These are phyloP conservation scores for Lepus americanus DNA, from an alignment of 2,113 vertebrate genomes.

Conservation along the genomic window DNA sequence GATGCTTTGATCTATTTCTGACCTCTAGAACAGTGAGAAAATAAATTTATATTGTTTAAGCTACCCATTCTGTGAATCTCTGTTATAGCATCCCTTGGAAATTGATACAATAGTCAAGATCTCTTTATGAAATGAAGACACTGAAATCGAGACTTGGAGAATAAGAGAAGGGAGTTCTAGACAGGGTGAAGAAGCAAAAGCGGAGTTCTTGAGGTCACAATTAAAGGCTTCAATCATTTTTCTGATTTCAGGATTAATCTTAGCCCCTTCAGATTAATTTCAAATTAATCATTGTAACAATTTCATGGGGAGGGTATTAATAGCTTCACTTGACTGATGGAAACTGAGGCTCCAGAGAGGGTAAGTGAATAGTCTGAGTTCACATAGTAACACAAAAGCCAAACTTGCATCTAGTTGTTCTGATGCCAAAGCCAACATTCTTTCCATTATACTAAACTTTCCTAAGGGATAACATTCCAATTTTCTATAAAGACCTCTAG, in stretches of 20 bases:
- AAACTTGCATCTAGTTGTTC: slow-evolving; percentile 18
- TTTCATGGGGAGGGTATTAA: not conserved
- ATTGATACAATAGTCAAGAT: not conserved
- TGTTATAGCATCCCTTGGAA: not conserved
- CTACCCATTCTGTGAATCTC: not conserved
- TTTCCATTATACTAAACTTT: not conserved
- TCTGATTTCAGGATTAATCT: not conserved
- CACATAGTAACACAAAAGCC: not conserved
- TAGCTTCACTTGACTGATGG: not conserved
- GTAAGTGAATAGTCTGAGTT: not conserved
- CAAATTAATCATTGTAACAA: not conserved
- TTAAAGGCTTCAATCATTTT: not conserved
- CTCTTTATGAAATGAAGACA: not conserved
- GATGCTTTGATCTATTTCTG: not conserved
- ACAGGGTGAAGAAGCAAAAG: not conserved
- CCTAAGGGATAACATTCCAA: not conserved
- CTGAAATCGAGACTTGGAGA: not conserved
- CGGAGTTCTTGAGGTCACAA: not conserved
- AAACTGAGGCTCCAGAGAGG: not conserved
- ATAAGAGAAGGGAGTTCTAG: not conserved
- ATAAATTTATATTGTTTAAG: not conserved
- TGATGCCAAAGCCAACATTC: slow-evolving; percentile 11
- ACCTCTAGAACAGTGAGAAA: not conserved
- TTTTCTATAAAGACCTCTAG: not conserved
- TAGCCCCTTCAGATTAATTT: not conserved